These are phyloP conservation scores for Oceanodroma tethys DNA, from an alignment of 2,113 vertebrate species.

Conservation along the genomic window DNA sequence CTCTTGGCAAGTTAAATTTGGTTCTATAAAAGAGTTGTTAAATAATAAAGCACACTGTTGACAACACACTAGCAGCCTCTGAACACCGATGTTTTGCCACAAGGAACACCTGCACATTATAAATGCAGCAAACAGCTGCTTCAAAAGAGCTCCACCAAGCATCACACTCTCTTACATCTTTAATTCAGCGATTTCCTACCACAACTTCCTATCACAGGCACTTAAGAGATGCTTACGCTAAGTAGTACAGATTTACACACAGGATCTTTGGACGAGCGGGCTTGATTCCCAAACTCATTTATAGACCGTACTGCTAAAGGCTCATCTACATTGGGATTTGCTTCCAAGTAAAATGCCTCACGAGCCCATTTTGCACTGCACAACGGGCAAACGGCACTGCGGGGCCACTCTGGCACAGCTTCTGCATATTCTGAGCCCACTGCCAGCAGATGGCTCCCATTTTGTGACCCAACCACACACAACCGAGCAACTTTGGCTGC, in stretches of 20 bases:
- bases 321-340: fast-evolving
- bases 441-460: neutral
- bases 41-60: neutral
- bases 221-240: neutral
- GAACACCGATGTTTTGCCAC: neutral
- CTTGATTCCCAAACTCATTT: neutral
- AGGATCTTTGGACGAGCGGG: neutral
- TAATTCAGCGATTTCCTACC: neutral
- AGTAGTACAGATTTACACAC: neutral
- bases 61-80: neutral
- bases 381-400: neutral
- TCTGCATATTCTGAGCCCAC: neutral
- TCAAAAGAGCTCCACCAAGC: neutral
- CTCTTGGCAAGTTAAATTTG: neutral
- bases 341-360: neutral
- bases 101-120: neutral
- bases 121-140: neutral
- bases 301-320: neutral
- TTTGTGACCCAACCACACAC: neutral
- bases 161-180: too few relatives aligned
- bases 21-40: conserved; percentile 6
- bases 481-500: neutral
- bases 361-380: fast-evolving
- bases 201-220: neutral
- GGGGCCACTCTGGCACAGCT: neutral